phyloP scores from a whole-genome alignment of 1,140 invertebrate species.

The Drosophila busckii region DNA sequence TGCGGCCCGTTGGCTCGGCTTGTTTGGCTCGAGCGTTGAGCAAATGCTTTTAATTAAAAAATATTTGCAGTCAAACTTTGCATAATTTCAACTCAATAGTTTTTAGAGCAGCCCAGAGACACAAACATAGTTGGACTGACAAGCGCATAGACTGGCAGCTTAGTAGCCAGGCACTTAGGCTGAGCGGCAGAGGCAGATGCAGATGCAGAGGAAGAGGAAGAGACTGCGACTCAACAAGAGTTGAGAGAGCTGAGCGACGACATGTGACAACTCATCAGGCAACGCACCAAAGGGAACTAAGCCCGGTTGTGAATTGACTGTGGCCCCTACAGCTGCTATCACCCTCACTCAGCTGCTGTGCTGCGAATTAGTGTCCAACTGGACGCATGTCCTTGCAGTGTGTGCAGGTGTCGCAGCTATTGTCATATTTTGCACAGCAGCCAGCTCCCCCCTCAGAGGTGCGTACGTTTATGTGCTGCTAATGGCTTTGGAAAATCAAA shows the following conservation, averaged over 20 bases:
- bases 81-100: constrained; percentile 57
- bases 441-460: background rate
- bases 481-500: constrained; percentile 55
- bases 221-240: no score
- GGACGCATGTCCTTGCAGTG: constrained; percentile 13
- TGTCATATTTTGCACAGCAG: constrained; percentile 43
- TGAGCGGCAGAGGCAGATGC: constrained; percentile 27
- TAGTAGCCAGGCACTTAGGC: constrained; percentile 42
- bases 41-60: constrained; percentile 69
- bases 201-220: constrained; percentile 5
- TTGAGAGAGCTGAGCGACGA: constrained; percentile 37
- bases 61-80: constrained; percentile 55
- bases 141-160: constrained; percentile 1
- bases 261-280: constrained; percentile 69
- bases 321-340: background rate
- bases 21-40: constrained; percentile 18
- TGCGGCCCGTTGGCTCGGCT: constrained; percentile 26
- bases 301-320: constrained; percentile 11
- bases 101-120: constrained; percentile 15
- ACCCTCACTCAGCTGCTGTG: constrained; percentile 12
- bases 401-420: constrained; percentile 31
- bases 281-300: constrained; percentile 42
- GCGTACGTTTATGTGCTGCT: constrained; percentile 14
- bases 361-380: constrained; percentile 42
- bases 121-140: background rate